These are phyloP conservation scores for Notodonta dromedarius DNA, from an alignment of 2,888 invertebrate species.

Conservation along the genomic window DNA sequence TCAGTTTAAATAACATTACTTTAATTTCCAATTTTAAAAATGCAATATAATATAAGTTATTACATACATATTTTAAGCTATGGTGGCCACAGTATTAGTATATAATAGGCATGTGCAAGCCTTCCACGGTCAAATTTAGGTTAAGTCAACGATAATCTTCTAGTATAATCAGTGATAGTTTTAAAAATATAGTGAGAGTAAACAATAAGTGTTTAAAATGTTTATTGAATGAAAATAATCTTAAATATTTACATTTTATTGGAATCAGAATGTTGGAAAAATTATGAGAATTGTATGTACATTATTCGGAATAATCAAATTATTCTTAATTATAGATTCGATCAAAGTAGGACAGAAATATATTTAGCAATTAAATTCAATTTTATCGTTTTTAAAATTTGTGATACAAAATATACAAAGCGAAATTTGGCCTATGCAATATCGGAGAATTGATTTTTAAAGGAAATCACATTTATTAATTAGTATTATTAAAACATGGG, in stretches of 20 bases:
- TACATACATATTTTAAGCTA: conserved; percentile 9
- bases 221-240: conserved; percentile 32
- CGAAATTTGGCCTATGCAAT: conserved; percentile 60
- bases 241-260: conserved; percentile 44
- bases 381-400: conserved; percentile 45
- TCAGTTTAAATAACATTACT: conserved; percentile 64
- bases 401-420: conserved; percentile 49
- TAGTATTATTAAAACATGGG: conserved; percentile 29
- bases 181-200: conserved; percentile 54
- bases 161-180: conserved; percentile 28
- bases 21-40: conserved; percentile 25
- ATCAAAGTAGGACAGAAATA: conserved; percentile 4
- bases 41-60: not conserved
- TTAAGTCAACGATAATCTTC: conserved; percentile 29
- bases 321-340: conserved; percentile 40
- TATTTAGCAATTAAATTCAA: conserved; percentile 36
- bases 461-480: conserved; percentile 27
- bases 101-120: conserved; percentile 17
- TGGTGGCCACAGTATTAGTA: conserved; percentile 39
- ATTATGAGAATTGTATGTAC: conserved; percentile 51
- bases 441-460: conserved; percentile 38
- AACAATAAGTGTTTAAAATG: conserved; percentile 39
- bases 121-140: conserved; percentile 31
- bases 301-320: conserved; percentile 59
- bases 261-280: conserved; percentile 44